A percentile compares a stretch with the other conserved stretches of the same genome.
Conservation (phyloP, 2,888 invertebrate species). For the Phengaris arion region DNA sequence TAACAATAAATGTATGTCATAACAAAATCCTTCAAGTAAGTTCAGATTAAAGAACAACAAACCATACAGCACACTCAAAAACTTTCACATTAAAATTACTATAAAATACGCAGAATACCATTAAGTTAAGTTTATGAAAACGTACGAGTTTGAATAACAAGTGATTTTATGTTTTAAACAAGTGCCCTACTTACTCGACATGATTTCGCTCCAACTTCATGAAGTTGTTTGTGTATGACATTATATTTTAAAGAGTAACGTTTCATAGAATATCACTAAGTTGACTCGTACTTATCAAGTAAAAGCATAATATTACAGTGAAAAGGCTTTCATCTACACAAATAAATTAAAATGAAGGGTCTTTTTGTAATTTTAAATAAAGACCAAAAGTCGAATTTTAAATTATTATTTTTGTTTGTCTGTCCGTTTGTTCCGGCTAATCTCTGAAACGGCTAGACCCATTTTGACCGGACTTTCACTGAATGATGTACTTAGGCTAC, state of each 20-base stretch:
- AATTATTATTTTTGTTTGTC: too few species aligned
- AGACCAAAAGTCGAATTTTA: too few species aligned
- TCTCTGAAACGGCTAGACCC: too few species aligned
- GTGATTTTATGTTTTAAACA: conserved; percentile 11
- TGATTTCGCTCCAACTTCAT: neutral
- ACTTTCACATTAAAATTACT: neutral
- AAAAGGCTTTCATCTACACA: too few species aligned
- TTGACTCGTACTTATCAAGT: conserved; percentile 20
- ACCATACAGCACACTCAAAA: neutral
- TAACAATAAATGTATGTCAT: neutral
- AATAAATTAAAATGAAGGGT: too few species aligned
- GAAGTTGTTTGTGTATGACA: conserved; percentile 1
- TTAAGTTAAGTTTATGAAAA: conserved; percentile 12
- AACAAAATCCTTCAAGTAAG: neutral
- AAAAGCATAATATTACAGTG: neutral
- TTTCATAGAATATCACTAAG: conserved; percentile 29
- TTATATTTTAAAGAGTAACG: conserved; percentile 15
- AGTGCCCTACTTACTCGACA: neutral
- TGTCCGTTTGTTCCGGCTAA: too few species aligned
- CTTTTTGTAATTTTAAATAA: too few species aligned
- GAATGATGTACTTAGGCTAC: too few species aligned
- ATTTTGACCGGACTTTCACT: too few species aligned
- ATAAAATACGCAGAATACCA: conserved; percentile 1
- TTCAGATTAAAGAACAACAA: neutral
- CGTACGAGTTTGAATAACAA: conserved; percentile 12